Conservation (phyloP, 2,888 invertebrate genomes). For the Pecten maximus region DNA sequence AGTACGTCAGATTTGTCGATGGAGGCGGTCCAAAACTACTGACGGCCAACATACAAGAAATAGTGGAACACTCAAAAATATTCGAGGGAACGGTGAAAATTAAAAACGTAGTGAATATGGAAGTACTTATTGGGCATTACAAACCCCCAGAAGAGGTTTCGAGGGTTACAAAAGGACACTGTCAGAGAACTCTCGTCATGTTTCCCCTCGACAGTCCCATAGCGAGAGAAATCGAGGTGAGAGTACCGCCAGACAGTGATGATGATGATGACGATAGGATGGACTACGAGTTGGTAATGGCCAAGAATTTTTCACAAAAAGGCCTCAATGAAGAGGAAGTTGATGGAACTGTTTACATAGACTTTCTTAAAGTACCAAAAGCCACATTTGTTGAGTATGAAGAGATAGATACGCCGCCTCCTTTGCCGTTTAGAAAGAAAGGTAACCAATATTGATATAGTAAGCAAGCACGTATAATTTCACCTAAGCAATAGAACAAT, state of each 20-base stretch:
- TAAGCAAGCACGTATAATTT: too few species aligned
- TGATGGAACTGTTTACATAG: background rate
- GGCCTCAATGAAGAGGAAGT: background rate
- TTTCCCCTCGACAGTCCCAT: background rate
- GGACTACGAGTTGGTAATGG: background rate
- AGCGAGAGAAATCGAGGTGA: background rate
- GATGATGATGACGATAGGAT: background rate
- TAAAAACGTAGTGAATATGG: background rate
- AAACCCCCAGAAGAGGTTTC: background rate
- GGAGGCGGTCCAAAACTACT: background rate
- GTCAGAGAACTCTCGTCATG: background rate
- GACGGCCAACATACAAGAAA: background rate
- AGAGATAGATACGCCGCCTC: background rate
- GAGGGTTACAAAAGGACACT: background rate
- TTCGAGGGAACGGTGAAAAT: conserved; percentile 10
- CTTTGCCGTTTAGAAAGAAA: too few species aligned
- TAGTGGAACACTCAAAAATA: background rate
- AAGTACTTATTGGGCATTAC: background rate
- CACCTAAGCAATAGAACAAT: too few species aligned
- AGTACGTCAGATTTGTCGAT: background rate
- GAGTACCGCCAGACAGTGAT: background rate
- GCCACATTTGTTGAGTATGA: background rate
- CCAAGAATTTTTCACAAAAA: background rate
- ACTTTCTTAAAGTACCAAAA: background rate
- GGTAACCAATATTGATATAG: too few species aligned